Percentiles rank a stretch among this genome's conserved stretches.
Evolutionary conservation across 2,113 vertebrate species (phyloP).

Genomic region (Elephantulus edwardii): DNA sequence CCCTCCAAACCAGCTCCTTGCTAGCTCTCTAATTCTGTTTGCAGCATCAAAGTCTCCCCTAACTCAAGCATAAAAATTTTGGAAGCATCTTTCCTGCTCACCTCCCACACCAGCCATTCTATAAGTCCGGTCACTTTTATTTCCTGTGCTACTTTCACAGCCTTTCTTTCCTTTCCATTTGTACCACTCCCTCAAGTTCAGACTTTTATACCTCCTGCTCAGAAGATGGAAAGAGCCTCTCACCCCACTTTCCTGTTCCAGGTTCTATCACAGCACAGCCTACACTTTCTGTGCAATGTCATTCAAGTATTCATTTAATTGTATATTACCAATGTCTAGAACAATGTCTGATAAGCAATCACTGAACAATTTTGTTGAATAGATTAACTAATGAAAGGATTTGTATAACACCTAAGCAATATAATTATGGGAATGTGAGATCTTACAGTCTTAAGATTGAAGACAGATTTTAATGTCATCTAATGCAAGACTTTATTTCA

Average conservation of each 20-base stretch:
- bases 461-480: conserved; percentile 1
- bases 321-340: neutral
- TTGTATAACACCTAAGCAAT: neutral
- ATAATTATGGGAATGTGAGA: neutral
- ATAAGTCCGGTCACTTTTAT: neutral
- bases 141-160: neutral
- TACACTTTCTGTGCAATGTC: neutral
- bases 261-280: neutral
- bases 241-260: neutral
- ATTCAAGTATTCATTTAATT: neutral
- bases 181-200: neutral
- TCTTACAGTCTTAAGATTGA: neutral
- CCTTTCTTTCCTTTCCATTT: neutral
- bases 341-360: neutral
- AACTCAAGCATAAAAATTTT: neutral
- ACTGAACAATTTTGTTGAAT: neutral
- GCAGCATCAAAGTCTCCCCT: neutral
- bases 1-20: neutral
- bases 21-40: neutral
- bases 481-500: neutral
- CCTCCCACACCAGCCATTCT: neutral
- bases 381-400: neutral
- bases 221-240: neutral
- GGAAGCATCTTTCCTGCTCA: neutral
- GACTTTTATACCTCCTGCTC: neutral